phyloP scores from a whole-genome alignment of 2,888 invertebrate genomes.

The Teleiodes luculella region DNA sequence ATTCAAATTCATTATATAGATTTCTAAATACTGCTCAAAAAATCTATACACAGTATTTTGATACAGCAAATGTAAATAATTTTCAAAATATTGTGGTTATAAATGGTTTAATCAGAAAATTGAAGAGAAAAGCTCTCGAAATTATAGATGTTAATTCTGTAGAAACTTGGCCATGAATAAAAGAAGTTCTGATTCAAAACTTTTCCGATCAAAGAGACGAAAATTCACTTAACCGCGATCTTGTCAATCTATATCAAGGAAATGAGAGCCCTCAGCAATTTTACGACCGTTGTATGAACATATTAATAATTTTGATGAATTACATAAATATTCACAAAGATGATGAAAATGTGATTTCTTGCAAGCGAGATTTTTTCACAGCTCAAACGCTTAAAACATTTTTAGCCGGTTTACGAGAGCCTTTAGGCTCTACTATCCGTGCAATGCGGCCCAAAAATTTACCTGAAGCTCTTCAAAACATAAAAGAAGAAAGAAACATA shows the following conservation, averaged over 20 bases:
- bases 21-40: background rate
- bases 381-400: conserved; percentile 7
- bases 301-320: background rate
- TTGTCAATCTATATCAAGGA: background rate
- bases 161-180: background rate
- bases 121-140: background rate
- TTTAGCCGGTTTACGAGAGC: background rate
- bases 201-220: conserved; percentile 3
- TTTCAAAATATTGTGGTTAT: conserved; percentile 7
- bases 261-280: conserved; percentile 1
- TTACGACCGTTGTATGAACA: background rate
- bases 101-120: conserved; percentile 12
- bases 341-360: background rate
- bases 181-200: background rate
- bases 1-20: conserved; percentile 5
- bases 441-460: background rate
- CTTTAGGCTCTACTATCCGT: conserved; percentile 3
- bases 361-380: conserved; percentile 3
- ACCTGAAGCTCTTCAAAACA: background rate
- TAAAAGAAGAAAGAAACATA: background rate
- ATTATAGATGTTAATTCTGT: conserved; percentile 1
- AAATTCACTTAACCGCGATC: background rate
- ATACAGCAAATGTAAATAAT: background rate
- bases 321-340: background rate
- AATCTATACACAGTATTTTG: background rate